Conservation (phyloP, 2,113 vertebrate species). For the rabbit (Oryctolagus cuniculus) region DNA sequence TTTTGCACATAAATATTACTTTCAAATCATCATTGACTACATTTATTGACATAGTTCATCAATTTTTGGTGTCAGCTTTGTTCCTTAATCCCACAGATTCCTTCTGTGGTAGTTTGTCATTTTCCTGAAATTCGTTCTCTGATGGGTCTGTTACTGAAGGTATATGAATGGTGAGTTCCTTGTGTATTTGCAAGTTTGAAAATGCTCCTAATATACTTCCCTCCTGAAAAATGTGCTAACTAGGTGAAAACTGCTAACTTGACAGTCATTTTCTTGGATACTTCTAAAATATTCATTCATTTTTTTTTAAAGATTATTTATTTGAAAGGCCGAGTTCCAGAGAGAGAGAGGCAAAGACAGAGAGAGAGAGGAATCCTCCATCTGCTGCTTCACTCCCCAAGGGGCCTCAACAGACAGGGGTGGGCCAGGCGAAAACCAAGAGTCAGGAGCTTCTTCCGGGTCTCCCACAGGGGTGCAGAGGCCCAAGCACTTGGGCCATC, state of each 20-base stretch:
- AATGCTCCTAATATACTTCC: conserved; percentile 48
- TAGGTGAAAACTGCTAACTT: conserved; percentile 38
- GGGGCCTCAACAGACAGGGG: too few relatives aligned
- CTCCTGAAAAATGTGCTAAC: conserved; percentile 14
- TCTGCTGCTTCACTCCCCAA: too few relatives aligned
- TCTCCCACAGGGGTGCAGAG: too few relatives aligned
- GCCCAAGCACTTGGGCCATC: too few relatives aligned
- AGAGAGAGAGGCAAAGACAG: too few relatives aligned
- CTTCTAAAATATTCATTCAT: conserved; percentile 2
- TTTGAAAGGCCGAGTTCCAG: too few relatives aligned
- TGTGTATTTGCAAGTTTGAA: background rate
- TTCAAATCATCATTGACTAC: background rate
- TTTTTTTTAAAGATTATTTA: background rate
- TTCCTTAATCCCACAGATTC: conserved; percentile 29
- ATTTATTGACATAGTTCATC: conserved; percentile 31
- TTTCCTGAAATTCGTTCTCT: conserved; percentile 28
- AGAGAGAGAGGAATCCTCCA: too few relatives aligned
- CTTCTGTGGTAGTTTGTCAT: conserved; percentile 15
- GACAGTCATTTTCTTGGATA: background rate
- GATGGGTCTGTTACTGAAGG: conserved; percentile 32
- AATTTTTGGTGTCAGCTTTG: background rate
- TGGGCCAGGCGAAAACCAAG: too few relatives aligned
- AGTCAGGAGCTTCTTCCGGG: too few relatives aligned
- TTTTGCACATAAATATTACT: background rate
- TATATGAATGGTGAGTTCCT: background rate